Evolutionary conservation across 2,888 invertebrate genomes (phyloP).

Genomic region (Polietes domitor): DNA sequence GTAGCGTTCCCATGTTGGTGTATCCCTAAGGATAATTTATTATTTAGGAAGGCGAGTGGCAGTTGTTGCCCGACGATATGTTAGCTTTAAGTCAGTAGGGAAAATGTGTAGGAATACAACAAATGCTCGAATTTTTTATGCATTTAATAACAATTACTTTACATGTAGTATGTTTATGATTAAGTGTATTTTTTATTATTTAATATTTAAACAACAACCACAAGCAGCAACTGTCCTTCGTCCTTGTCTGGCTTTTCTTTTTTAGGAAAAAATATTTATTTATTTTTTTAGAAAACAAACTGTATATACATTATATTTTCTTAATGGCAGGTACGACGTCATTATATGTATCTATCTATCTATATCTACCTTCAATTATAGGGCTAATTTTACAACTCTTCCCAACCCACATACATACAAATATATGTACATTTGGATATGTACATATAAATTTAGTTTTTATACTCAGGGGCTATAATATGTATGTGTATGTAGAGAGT

Average conservation of each 20-base stretch:
- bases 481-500: constrained; percentile 40
- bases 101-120: constrained; percentile 39
- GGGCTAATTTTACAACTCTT: constrained; percentile 8
- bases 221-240: constrained; percentile 28
- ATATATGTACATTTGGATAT: background rate
- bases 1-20: constrained; percentile 7
- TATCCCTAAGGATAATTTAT: background rate
- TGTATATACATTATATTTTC: background rate
- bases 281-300: constrained; percentile 47
- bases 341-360: constrained; percentile 30
- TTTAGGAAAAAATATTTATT: constrained; percentile 62
- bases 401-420: constrained; percentile 3
- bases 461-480: constrained; percentile 70
- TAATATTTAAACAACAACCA: constrained; percentile 9
- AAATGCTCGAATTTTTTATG: constrained; percentile 73
- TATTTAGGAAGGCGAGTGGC: background rate
- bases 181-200: constrained; percentile 13
- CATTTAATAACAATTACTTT: constrained; percentile 52
- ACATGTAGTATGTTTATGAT: background rate
- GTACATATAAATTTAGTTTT: constrained; percentile 56
- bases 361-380: constrained; percentile 29
- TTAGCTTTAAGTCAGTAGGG: constrained; percentile 10
- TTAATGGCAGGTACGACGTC: background rate
- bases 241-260: constrained; percentile 1
- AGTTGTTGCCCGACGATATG: constrained; percentile 1